These are phyloP conservation scores for Chrysoperla carnea DNA, from an alignment of 1,140 invertebrate species.

Conservation along the genomic window DNA sequence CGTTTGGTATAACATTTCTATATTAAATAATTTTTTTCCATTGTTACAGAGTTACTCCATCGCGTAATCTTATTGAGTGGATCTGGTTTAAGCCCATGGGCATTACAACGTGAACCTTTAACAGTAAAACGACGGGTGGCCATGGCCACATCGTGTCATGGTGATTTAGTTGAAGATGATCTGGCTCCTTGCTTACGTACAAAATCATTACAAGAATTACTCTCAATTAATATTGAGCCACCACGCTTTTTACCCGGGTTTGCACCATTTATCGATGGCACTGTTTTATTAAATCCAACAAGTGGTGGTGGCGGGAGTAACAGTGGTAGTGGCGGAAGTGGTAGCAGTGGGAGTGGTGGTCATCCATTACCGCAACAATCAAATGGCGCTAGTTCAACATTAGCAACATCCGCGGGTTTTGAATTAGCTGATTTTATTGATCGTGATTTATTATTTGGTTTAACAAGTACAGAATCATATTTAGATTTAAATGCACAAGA, in stretches of 20 bases:
- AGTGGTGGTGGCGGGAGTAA: conserved; percentile 4
- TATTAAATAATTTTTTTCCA: no score
- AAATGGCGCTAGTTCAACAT: conserved; percentile 12
- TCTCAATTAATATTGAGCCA: conserved; percentile 52
- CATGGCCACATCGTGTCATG: conserved; percentile 58
- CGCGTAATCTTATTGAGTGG: conserved; percentile 85
- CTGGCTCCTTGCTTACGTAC: conserved; percentile 66
- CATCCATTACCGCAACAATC: conserved; percentile 1
- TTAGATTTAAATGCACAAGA: conserved; percentile 52
- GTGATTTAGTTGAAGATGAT: conserved; percentile 58
- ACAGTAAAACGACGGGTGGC: conserved; percentile 61
- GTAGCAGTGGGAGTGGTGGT: no score
- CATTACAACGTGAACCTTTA: conserved; percentile 72
- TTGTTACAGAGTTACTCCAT: conserved; percentile 65
- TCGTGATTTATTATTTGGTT: conserved; percentile 55
- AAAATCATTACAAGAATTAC: conserved; percentile 48
- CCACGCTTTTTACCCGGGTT: conserved; percentile 73
- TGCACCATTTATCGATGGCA: conserved; percentile 76
- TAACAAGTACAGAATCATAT: conserved; percentile 53
- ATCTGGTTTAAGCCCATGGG: conserved; percentile 89
- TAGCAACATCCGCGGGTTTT: conserved; percentile 42
- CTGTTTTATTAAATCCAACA: conserved; percentile 38
- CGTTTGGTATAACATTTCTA: no score
- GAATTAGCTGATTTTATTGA: conserved; percentile 72
- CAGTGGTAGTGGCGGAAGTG: no score